Percentiles rank a stretch among this genome's conserved stretches.
phyloP scores from a whole-genome alignment of 2,888 invertebrate genomes.

The Arge pagana region DNA sequence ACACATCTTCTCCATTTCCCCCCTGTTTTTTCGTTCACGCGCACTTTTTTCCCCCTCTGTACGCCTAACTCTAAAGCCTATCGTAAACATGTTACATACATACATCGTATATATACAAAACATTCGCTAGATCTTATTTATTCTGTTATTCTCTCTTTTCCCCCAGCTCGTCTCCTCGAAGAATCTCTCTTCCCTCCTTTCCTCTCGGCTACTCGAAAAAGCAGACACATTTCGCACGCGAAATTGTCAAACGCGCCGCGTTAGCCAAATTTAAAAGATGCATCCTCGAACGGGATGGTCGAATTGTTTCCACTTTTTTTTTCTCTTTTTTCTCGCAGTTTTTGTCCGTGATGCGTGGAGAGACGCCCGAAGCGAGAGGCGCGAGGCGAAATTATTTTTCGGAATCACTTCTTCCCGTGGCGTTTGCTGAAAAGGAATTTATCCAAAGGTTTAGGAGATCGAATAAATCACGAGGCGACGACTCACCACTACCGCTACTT shows the following conservation, averaged over 20 bases:
- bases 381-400: conserved; percentile 31
- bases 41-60: too few species aligned
- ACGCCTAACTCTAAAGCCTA: too few species aligned
- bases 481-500: background rate
- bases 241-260: conserved; percentile 1
- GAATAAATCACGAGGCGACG: background rate
- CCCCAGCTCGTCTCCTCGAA: background rate
- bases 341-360: conserved; percentile 38
- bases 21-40: too few species aligned
- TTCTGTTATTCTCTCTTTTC: background rate
- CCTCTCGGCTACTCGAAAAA: too few species aligned
- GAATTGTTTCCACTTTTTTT: background rate
- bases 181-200: background rate
- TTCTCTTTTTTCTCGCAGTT: conserved; percentile 9
- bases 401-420: conserved; percentile 50
- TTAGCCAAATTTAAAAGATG: conserved; percentile 10
- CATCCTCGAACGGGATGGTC: background rate
- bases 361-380: background rate
- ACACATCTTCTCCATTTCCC: too few species aligned
- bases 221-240: too few species aligned
- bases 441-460: conserved; percentile 12
- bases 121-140: background rate
- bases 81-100: too few species aligned
- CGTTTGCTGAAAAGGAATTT: conserved; percentile 54
- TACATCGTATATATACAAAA: too few species aligned